Evolutionary conservation across 2,888 invertebrate genomes (phyloP), one percentile per base, ranked within the genome.

Genomic region (Aphrophora alni): DNA sequence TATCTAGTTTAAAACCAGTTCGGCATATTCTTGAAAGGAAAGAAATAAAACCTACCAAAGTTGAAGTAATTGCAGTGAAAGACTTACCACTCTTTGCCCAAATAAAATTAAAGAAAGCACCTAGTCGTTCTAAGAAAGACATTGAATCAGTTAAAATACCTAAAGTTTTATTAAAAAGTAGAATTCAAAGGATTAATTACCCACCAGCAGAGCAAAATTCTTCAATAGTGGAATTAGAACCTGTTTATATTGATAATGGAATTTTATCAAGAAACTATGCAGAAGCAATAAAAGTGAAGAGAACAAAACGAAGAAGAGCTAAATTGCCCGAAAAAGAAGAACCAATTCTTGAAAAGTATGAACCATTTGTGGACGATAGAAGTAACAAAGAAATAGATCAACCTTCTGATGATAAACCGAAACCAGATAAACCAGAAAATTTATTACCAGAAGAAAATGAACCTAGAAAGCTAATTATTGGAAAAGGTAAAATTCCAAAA

Each of bases 121-220:
- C 87, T 0, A 85, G 88, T 12, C 88, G 90, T 83, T 89, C 90
- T 12, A 91, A 91, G 84, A 88, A 89, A 85, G 90, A 90, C 83
- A 82, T 87, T 8, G 85, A 88, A 68, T 83, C 87, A 8, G 85
- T 88, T 0, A 87, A 88, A 78, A 87, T 94, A 79, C 94, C 93
- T 0, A 93, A 93, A 87, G 90, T 93, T 78, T 90, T 93, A 86
- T 88, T 95, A 0, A 94, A 93, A 86, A 95, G 95, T 87, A 90
- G 93, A 84, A 93, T 95, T 17, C 90, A 88, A 69, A 90, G 90
- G 84, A 87, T 89, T 0, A 89, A 89, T 78, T 90, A 90, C 84
- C 89, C 89, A 71, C 88, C 89, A n/a, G 74, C 84, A 74, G 87
- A 88, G 83, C 85, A 87, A 75, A 83, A 85, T 77, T 87, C 89